A percentile compares a stretch with the other conserved stretches of the same genome.
These are phyloP conservation scores for Euspilapteryx auroguttella DNA, from an alignment of 2,888 invertebrate species.

Conservation along the genomic window DNA sequence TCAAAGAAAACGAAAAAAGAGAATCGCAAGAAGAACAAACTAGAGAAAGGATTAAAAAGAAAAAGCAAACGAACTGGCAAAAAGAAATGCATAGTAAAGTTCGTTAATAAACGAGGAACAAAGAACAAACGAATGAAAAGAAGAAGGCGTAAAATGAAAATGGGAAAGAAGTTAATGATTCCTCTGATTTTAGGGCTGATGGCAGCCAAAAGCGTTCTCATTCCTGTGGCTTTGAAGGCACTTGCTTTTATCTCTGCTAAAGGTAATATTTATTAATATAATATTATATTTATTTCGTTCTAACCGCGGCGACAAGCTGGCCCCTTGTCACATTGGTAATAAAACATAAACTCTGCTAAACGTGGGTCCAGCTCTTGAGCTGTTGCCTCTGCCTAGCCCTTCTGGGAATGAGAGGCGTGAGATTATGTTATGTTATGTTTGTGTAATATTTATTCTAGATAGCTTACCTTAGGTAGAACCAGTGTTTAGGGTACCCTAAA, in stretches of 20 bases:
- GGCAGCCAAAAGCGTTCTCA: slow-evolving; percentile 66
- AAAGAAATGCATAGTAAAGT: slow-evolving; percentile 36
- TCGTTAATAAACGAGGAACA: slow-evolving; percentile 19
- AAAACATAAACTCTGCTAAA: no score
- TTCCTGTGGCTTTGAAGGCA: slow-evolving; percentile 69
- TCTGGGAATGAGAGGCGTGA: no score
- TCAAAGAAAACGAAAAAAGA: slow-evolving; percentile 10
- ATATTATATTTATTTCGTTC: no score
- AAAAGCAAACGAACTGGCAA: background rate
- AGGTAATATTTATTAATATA: slow-evolving; percentile 20
- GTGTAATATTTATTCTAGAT: no score
- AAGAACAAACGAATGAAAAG: slow-evolving; percentile 15
- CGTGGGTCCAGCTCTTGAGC: no score
- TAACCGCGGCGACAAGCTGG: no score
- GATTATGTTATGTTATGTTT: no score
- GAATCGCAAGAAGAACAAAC: slow-evolving; percentile 3
- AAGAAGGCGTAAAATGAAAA: slow-evolving; percentile 27
- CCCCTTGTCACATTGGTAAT: no score
- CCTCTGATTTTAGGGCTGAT: slow-evolving; percentile 66
- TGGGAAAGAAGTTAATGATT: slow-evolving; percentile 57
- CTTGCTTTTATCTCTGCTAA: slow-evolving; percentile 68
- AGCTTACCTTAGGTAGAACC: no score
- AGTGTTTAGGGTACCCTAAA: no score
- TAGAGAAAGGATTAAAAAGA: background rate
- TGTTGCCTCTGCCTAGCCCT: no score